Evolutionary conservation across 2,888 invertebrate species (phyloP).

Genomic region (Euplagia quadripunctaria): DNA sequence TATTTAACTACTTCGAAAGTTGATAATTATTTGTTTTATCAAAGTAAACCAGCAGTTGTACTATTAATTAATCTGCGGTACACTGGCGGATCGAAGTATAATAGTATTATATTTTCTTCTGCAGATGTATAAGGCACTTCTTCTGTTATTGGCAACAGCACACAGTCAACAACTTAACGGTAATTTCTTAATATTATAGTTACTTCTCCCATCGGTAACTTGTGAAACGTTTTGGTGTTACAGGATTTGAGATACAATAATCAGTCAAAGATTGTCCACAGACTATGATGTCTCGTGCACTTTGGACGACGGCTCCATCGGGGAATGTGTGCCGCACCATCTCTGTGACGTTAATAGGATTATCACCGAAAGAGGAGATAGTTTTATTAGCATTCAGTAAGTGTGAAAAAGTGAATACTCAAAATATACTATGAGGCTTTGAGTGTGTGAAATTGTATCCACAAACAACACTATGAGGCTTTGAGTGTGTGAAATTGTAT

Average conservation of each 20-base stretch:
- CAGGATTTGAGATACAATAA: not conserved
- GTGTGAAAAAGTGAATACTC: not conserved
- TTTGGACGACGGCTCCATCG: slow-evolving; percentile 6
- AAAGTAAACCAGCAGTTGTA: no score
- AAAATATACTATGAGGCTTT: no score
- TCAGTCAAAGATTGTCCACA: not conserved
- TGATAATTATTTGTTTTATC: no score
- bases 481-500: no score
- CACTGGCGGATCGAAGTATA: no score
- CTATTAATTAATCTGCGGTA: no score
- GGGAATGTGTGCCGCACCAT: slow-evolving; percentile 1
- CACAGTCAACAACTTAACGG: not conserved
- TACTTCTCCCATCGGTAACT: no score
- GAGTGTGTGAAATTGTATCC: no score
- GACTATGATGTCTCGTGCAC: not conserved
- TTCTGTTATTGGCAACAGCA: not conserved
- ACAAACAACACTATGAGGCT: no score
- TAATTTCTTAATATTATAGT: not conserved
- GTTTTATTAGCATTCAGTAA: slow-evolving; percentile 1
- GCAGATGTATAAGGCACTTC: not conserved
- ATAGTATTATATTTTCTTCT: not conserved
- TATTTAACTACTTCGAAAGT: no score
- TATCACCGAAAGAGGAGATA: not conserved
- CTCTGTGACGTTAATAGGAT: not conserved
- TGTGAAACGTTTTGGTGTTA: no score